Base-by-base conservation (phyloP, 2,888 invertebrate genomes). In the Heliconius aoede region DNA sequence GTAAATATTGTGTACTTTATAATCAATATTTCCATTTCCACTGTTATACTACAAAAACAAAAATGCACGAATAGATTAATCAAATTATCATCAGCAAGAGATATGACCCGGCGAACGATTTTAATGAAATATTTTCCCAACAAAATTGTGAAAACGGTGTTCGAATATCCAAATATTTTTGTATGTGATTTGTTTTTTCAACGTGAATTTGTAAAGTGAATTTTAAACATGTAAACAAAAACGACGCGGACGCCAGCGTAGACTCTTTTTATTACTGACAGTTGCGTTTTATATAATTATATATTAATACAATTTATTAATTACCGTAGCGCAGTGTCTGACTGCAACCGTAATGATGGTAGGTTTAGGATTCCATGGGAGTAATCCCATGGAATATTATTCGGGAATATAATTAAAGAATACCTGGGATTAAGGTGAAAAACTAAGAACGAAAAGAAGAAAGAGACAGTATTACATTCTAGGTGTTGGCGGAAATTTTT, bases 221-320 rank as follows among this genome's bases (percentile, higher is more conserved):
- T 40, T 60, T 67, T 73, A 76, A 78, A 78, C 28, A 69, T 62
- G 62, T 24, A 69, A 78, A 76, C 40, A 76, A 58, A 75, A 72
- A 61, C 71, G 30, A 36, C 64, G 36, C 21, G 55, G 64, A 46
- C 46, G 15, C 71, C 55, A 36, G 55, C 51, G 71, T 36, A 18
- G 13, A 72, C 18, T 36, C 26, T 72, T 76, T 72, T 72, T 62
- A 64, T 40, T 28, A 18, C 26, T 28, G 60, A 18, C 60, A 60
- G 60, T 60, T 60, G 60, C 60, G 26, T 60, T 18, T 9, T 40
- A 40, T 60, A 7, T 69, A 24, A 32, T 24, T 69, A 55, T 15
- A 65, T 40, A 36, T 40, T 65, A 36, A 65, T 65, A 15, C 26
- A 18, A 40, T 40, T 24, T 26, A 15, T 15, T 7, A 13, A 36